Conservation (phyloP, 2,888 invertebrate genomes). For the Tipula lateralis region DNA sequence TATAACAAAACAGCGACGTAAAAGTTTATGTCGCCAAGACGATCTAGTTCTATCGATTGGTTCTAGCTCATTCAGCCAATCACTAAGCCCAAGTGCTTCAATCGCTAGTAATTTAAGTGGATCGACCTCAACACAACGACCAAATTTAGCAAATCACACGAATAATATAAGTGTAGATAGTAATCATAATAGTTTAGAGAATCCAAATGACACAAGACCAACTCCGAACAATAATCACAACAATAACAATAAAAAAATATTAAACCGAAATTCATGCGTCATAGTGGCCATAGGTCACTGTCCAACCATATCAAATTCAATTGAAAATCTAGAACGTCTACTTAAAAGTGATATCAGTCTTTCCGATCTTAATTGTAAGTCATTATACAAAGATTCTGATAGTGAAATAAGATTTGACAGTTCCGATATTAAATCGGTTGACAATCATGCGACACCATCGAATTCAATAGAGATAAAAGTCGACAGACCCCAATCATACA, state of each 20-base stretch:
- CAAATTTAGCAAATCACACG: neutral
- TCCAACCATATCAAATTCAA: conserved; percentile 45
- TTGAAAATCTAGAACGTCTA: conserved; percentile 48
- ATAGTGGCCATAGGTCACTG: conserved; percentile 36
- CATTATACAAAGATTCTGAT: neutral
- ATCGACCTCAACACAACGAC: neutral
- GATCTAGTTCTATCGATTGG: conserved; percentile 48
- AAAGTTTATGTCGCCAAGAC: conserved; percentile 48
- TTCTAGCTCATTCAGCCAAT: conserved; percentile 35
- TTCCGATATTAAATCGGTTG: neutral
- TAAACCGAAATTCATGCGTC: conserved; percentile 36
- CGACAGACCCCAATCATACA: neutral
- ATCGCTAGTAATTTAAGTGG: conserved; percentile 26
- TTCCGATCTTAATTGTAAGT: conserved; percentile 36
- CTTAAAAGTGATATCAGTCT: conserved; percentile 49
- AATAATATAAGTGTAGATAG: conserved; percentile 3
- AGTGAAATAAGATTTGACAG: neutral
- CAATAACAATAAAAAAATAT: neutral
- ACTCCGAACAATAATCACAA: neutral
- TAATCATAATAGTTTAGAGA: neutral
- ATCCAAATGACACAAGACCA: neutral
- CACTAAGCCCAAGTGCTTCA: conserved; percentile 20
- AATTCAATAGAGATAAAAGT: conserved; percentile 12
- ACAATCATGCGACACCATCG: neutral
- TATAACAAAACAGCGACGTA: conserved; percentile 39